Evolutionary conservation across 2,888 invertebrate genomes (phyloP).

Genomic region (Prenolepis imparis): DNA sequence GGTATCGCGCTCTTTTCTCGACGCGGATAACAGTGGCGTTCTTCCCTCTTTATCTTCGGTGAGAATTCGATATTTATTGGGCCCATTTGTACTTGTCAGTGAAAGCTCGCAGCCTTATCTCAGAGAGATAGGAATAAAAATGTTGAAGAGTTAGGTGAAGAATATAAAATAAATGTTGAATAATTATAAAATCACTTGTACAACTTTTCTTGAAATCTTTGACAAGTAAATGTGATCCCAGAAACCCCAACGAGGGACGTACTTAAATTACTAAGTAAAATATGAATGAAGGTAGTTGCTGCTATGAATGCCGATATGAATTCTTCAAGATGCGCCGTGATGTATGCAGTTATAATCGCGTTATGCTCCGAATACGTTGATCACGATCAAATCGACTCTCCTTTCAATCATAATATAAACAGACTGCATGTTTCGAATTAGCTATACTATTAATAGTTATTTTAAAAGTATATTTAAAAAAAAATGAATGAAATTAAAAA

Average conservation of each 20-base stretch:
- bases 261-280: slow-evolving; percentile 30
- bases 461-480: background rate
- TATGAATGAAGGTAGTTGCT: slow-evolving; percentile 20
- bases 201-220: background rate
- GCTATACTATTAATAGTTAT: background rate
- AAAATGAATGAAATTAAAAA: background rate
- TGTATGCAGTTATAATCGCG: slow-evolving; percentile 49
- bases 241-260: background rate
- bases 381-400: slow-evolving; percentile 46
- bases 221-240: background rate
- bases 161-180: background rate
- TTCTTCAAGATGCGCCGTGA: slow-evolving; percentile 20
- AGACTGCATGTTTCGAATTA: slow-evolving; percentile 4
- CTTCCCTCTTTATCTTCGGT: slow-evolving; percentile 39
- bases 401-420: slow-evolving; percentile 37
- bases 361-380: slow-evolving; percentile 57
- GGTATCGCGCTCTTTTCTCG: slow-evolving; percentile 49
- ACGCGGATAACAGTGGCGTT: slow-evolving; percentile 25
- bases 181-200: background rate
- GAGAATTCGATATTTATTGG: slow-evolving; percentile 42
- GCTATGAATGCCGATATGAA: slow-evolving; percentile 19
- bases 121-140: background rate
- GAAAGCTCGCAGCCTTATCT: background rate
- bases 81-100: slow-evolving; percentile 8
- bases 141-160: background rate